Percentiles rank a stretch among this genome's conserved stretches.
Conservation (phyloP, 2,113 vertebrate species). For the Caranx melampygus region DNA sequence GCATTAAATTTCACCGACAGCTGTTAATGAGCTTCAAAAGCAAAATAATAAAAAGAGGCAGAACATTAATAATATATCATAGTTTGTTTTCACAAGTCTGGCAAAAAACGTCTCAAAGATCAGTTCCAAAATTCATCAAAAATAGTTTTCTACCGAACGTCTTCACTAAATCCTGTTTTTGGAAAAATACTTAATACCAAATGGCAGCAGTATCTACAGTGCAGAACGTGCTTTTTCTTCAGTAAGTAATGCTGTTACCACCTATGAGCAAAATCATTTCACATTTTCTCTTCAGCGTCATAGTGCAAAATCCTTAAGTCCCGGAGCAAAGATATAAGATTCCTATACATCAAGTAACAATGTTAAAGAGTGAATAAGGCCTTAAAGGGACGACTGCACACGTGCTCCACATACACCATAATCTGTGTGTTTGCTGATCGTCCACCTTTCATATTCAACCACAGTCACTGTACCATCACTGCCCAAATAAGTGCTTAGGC, state of each 20-base stretch:
- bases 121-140: neutral
- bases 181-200: neutral
- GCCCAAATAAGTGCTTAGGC: neutral
- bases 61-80: conserved; percentile 1
- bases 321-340: conserved; percentile 13
- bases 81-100: conserved; percentile 1
- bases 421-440: neutral
- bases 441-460: neutral
- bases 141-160: neutral
- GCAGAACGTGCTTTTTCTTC: conserved; percentile 39
- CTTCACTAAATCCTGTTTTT: conserved; percentile 1
- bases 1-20: conserved; percentile 47
- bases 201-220: conserved; percentile 48
- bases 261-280: conserved; percentile 22
- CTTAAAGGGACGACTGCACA: conserved; percentile 18
- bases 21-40: conserved; percentile 4
- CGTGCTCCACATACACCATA: neutral
- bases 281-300: neutral
- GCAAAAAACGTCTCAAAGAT: neutral
- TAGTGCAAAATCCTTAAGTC: conserved; percentile 21
- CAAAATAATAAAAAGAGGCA: conserved; percentile 39
- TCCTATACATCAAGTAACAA: conserved; percentile 15
- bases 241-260: neutral
- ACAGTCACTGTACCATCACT: neutral
- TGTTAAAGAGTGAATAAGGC: conserved; percentile 40